Evolutionary conservation across 2,797 vertebrate species (phyloP).

Genomic region (Eulemur mongoz): DNA sequence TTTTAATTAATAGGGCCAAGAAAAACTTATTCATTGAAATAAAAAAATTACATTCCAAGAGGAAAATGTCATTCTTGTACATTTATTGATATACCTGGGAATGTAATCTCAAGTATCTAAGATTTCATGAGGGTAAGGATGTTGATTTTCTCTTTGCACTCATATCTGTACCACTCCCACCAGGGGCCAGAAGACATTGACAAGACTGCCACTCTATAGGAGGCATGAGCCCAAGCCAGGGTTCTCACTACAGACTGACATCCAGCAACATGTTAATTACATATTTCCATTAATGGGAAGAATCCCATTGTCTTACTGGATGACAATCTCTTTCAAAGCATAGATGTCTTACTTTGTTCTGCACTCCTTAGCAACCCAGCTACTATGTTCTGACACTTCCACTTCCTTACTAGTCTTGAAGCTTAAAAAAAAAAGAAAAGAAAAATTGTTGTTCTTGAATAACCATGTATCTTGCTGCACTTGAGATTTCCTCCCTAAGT

Average conservation of each 20-base stretch:
- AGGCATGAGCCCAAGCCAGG: constrained; percentile 61
- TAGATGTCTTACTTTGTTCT: constrained; percentile 61
- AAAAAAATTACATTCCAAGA: constrained; percentile 4
- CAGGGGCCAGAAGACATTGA: constrained; percentile 46
- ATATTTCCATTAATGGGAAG: constrained; percentile 73
- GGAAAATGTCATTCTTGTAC: neutral
- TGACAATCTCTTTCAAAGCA: constrained; percentile 66
- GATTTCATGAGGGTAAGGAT: neutral
- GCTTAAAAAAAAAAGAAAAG: neutral
- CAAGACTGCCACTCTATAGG: constrained; percentile 61
- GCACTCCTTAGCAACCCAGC: constrained; percentile 49
- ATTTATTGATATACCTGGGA: neutral
- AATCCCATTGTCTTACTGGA: constrained; percentile 70
- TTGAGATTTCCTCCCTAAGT: neutral
- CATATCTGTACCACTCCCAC: constrained; percentile 1
- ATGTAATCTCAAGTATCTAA: constrained; percentile 30
- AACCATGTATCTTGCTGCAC: neutral
- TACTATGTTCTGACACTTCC: constrained; percentile 46
- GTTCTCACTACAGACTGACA: constrained; percentile 65
- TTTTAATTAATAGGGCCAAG: neutral
- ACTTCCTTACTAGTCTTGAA: constrained; percentile 51
- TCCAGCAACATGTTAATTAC: constrained; percentile 74
- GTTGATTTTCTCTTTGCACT: constrained; percentile 30
- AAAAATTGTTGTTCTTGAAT: neutral
- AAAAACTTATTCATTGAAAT: constrained; percentile 5